Evolutionary conservation across 2,797 vertebrate species (phyloP).

Genomic region (Centropyge bicolor): DNA sequence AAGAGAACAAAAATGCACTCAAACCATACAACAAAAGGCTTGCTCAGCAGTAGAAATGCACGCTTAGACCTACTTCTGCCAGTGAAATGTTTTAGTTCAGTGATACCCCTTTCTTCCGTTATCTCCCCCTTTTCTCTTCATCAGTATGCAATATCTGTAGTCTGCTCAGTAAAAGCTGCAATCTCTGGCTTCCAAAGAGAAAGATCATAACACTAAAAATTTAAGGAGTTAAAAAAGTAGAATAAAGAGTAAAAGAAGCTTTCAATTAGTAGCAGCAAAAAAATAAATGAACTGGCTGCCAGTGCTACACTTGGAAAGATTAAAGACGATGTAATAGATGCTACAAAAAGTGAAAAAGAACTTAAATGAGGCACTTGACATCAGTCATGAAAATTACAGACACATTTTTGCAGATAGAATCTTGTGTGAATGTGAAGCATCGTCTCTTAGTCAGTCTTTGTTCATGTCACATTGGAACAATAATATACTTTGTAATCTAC

Average conservation of each 20-base stretch:
- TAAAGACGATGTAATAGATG: not conserved
- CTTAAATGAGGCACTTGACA: slow-evolving; percentile 11
- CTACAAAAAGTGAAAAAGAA: slow-evolving; percentile 6
- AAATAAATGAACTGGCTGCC: slow-evolving; percentile 1
- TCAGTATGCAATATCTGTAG: not conserved
- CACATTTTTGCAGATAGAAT: not conserved
- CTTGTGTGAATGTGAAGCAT: not conserved
- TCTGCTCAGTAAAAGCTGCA: slow-evolving; percentile 12
- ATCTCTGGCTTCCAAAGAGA: not conserved
- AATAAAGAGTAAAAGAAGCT: not conserved
- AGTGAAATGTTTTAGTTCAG: slow-evolving; percentile 20
- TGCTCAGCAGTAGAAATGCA: slow-evolving; percentile 56
- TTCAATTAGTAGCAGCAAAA: slow-evolving; percentile 13
- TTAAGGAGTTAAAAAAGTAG: not conserved
- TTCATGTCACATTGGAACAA: not conserved
- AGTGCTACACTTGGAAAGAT: slow-evolving; percentile 1
- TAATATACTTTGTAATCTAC: not conserved
- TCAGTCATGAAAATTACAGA: slow-evolving; percentile 1
- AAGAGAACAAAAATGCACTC: slow-evolving; percentile 35
- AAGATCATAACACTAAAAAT: not conserved
- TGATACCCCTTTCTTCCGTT: not conserved
- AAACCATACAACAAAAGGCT: slow-evolving; percentile 48
- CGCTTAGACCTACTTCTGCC: slow-evolving; percentile 27
- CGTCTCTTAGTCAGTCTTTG: not conserved
- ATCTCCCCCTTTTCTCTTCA: not conserved